A percentile compares a stretch with the other conserved stretches of the same genome.
Evolutionary conservation across 2,888 invertebrate genomes (phyloP).

Genomic region (Tetramorium bicarinatum): DNA sequence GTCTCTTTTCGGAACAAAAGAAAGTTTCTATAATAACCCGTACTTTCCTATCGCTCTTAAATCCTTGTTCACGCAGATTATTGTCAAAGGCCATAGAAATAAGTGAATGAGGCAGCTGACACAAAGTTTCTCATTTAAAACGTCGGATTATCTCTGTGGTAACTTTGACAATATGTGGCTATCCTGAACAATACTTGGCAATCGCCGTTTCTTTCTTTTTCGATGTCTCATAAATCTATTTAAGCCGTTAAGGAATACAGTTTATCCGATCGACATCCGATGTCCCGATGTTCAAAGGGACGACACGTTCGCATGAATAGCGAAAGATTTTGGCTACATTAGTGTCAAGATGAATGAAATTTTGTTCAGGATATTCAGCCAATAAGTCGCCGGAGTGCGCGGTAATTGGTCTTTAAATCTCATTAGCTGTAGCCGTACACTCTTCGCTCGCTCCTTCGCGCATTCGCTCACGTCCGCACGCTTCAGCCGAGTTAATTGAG

Average conservation of each 20-base stretch:
- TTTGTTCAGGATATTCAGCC: slow-evolving; percentile 54
- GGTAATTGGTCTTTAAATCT: slow-evolving; percentile 73
- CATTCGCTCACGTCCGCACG: slow-evolving; percentile 49
- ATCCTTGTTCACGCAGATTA: slow-evolving; percentile 2
- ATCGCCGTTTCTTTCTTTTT: not conserved
- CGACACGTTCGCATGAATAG: not conserved
- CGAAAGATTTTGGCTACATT: not conserved
- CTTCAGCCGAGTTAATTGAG: slow-evolving; percentile 68
- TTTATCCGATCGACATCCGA: not conserved
- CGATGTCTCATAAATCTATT: not conserved
- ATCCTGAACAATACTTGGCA: not conserved
- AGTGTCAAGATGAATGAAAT: not conserved
- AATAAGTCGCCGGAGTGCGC: slow-evolving; percentile 45
- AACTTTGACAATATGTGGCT: not conserved
- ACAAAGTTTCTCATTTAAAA: not conserved
- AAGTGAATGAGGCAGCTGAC: not conserved
- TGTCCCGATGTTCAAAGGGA: not conserved
- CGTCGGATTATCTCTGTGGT: no score
- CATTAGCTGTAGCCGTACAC: slow-evolving; percentile 64
- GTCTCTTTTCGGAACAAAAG: slow-evolving; percentile 21
- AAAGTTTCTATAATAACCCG: slow-evolving; percentile 12
- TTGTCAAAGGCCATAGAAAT: slow-evolving; percentile 5
- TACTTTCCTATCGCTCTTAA: not conserved
- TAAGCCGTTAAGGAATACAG: not conserved
- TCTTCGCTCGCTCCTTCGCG: slow-evolving; percentile 53